Evolutionary conservation across 2,113 vertebrate species (phyloP), one percentile per base, ranked within the genome.

Genomic region (Laticauda laticaudata): DNA sequence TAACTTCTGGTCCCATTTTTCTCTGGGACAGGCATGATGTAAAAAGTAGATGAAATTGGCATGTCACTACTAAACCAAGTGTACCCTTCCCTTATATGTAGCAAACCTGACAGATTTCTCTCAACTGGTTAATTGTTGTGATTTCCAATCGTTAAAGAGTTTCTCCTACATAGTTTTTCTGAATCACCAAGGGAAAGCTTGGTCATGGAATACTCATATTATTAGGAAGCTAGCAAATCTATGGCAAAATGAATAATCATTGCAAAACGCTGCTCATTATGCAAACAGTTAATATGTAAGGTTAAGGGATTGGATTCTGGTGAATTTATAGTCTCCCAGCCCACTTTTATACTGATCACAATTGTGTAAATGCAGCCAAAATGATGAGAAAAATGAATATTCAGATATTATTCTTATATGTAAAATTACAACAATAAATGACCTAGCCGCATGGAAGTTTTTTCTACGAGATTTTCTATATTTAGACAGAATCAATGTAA

Each of bases 211-310:
- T 95, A 90, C 21, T 55, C 92, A 92, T 92, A 94, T 97, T 89
- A 89, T 96, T 96, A 95, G 96, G 93, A 94, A 57, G 87, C 97
- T 97, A 97, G 97, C 97, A 98, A 98, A 98, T 97, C 96, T 97
- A 96, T 96, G 95, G 96, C 21, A 0, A 45, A 93, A 96, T 97
- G 95, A 97, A 97, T 97, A 97, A 98, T 85, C 86, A 96, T 94
- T 90, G 94, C 94, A 88, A 43, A 96, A 94, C 89, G 10, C 96
- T 97, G 96, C 97, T 97, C 97, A 96, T 97, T 96, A 97, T 97
- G 98, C 93, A 95, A 98, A 97, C 97, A 97, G 98, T 98, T 98
- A 98, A 98, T 97, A 97, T 95, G 95, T 95, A 95, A 97, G 97
- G 97, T 98, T 96, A 98, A 98, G 97, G 97, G 97, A 97, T 97